Evolutionary conservation across 2,113 vertebrate genomes (phyloP).

Genomic region (Ochotona princeps): DNA sequence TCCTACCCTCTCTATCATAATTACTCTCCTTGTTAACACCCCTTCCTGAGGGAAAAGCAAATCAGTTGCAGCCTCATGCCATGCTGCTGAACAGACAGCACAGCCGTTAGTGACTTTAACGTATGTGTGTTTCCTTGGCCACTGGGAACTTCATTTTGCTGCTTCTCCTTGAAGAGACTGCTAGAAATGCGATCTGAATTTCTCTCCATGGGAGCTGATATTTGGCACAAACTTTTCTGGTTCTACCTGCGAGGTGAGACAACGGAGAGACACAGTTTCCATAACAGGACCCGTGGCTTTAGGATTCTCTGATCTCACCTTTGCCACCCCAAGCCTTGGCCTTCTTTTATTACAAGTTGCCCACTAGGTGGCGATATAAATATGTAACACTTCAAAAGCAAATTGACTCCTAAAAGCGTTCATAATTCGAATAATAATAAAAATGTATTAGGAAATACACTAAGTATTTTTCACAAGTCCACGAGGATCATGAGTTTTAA

Average conservation of each 20-base stretch:
- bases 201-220: slow-evolving; percentile 43
- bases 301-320: background rate
- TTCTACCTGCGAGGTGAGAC: slow-evolving; percentile 20
- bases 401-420: background rate
- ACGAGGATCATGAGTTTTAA: slow-evolving; percentile 29
- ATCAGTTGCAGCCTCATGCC: slow-evolving; percentile 71
- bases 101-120: slow-evolving; percentile 81
- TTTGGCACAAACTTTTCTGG: slow-evolving; percentile 40
- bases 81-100: slow-evolving; percentile 77
- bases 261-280: background rate
- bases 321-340: background rate
- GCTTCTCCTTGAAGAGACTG: slow-evolving; percentile 72
- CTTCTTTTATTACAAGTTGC: slow-evolving; percentile 11
- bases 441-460: background rate
- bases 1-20: slow-evolving; percentile 46
- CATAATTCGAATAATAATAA: slow-evolving; percentile 22
- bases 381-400: slow-evolving; percentile 33
- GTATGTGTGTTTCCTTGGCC: slow-evolving; percentile 80
- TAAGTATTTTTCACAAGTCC: slow-evolving; percentile 39
- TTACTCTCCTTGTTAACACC: slow-evolving; percentile 71
- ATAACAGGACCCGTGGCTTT: background rate
- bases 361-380: slow-evolving; percentile 76
- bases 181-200: background rate
- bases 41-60: slow-evolving; percentile 74
- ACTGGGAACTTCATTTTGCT: slow-evolving; percentile 74